Conservation (phyloP, 2,888 invertebrate species). For the Dynastes hyllus region DNA sequence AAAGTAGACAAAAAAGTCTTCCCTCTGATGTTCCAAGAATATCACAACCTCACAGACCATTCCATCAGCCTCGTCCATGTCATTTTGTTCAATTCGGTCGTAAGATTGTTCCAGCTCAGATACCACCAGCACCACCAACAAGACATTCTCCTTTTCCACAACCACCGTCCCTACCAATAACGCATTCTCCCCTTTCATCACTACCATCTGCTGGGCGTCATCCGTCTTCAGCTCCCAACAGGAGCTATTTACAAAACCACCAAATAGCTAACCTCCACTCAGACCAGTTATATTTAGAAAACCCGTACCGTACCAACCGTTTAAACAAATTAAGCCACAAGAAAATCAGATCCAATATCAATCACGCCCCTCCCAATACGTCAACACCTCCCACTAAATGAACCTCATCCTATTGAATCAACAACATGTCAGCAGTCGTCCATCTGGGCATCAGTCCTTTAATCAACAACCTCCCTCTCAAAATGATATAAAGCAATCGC, state of each 20-base stretch:
- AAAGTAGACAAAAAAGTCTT: constrained; percentile 24
- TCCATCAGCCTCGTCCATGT: constrained; percentile 67
- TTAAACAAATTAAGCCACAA: constrained; percentile 60
- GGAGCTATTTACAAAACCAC: constrained; percentile 42
- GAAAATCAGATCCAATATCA: constrained; percentile 63
- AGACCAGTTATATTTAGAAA: constrained; percentile 59
- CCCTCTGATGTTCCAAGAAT: constrained; percentile 61
- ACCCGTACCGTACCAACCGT: constrained; percentile 66
- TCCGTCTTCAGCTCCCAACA: constrained; percentile 12
- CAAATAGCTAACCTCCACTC: constrained; percentile 51
- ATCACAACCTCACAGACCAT: constrained; percentile 75
- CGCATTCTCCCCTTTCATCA: constrained; percentile 43
- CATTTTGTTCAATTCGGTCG: constrained; percentile 51
- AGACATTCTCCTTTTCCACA: constrained; percentile 30
- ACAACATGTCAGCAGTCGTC: constrained; percentile 65
- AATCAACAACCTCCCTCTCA: constrained; percentile 47
- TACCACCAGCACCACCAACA: constrained; percentile 6
- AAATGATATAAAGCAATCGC: constrained; percentile 46
- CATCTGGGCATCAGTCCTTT: constrained; percentile 57
- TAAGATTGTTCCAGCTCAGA: constrained; percentile 49
- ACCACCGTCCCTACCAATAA: constrained; percentile 16
- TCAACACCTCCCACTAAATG: constrained; percentile 62
- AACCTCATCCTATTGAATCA: constrained; percentile 61
- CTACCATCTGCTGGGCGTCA: constrained; percentile 48
- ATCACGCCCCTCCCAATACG: constrained; percentile 70